Conservation (phyloP, 2,888 invertebrate genomes). For the Drosophila falleni region DNA sequence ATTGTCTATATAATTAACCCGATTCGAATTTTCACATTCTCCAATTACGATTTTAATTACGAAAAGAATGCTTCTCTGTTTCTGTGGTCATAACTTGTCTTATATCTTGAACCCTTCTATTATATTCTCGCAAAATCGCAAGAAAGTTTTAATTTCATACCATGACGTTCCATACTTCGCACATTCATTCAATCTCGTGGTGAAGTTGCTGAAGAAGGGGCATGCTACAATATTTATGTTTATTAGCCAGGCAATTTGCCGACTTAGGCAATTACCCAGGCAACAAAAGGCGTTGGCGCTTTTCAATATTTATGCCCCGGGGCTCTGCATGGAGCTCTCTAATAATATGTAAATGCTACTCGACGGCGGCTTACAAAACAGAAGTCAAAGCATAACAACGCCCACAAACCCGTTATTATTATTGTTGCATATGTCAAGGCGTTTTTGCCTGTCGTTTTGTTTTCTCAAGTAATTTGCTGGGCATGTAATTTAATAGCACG, state of each 20-base stretch:
- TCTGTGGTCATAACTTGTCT: conserved; percentile 26
- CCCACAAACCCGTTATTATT: conserved; percentile 75
- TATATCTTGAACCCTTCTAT: conserved; percentile 21
- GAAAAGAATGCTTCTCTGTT: conserved; percentile 3
- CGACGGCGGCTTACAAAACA: conserved; percentile 54
- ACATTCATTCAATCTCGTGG: conserved; percentile 11
- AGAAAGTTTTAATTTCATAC: conserved; percentile 43
- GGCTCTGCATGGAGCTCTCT: conserved; percentile 20
- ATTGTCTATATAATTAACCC: background rate
- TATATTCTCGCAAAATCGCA: conserved; percentile 35
- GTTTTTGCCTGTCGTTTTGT: conserved; percentile 66
- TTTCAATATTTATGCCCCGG: conserved; percentile 74
- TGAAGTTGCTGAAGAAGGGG: background rate
- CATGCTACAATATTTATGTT: conserved; percentile 68
- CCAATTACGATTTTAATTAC: conserved; percentile 26
- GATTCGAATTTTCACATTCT: conserved; percentile 4
- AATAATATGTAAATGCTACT: conserved; percentile 72
- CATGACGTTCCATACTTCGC: conserved; percentile 2
- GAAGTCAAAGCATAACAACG: conserved; percentile 46
- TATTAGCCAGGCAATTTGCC: conserved; percentile 76
- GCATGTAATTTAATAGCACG: conserved; percentile 72
- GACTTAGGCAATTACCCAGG: conserved; percentile 75
- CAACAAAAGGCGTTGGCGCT: conserved; percentile 75
- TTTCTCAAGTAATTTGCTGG: conserved; percentile 75
- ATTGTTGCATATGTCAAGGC: conserved; percentile 73